Conservation (phyloP, 2,797 vertebrate species). For the Synanceia verrucosa region DNA sequence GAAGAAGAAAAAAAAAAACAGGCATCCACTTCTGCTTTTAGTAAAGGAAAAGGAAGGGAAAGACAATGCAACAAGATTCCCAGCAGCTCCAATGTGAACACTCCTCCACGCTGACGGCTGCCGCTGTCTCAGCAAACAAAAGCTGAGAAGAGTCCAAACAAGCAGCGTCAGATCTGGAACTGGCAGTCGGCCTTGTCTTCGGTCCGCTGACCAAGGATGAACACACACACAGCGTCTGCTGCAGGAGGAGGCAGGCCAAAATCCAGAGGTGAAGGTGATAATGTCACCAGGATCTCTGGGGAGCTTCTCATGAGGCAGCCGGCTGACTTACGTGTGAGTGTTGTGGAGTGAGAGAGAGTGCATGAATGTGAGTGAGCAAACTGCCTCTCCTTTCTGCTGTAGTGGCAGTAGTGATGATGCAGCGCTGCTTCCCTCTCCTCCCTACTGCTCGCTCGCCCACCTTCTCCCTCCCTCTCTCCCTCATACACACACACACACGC, state of each 20-base stretch:
- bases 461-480: not conserved
- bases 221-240: not conserved
- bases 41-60: not conserved
- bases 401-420: constrained; percentile 55
- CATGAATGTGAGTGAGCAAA: not conserved
- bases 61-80: constrained; percentile 6
- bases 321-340: constrained; percentile 5
- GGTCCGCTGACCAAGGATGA: not conserved
- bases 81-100: not conserved
- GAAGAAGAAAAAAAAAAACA: constrained; percentile 13
- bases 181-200: not conserved
- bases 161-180: not conserved
- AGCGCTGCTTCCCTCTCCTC: constrained; percentile 57
- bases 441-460: constrained; percentile 28
- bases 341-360: not conserved
- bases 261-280: constrained; percentile 38
- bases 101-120: constrained; percentile 1
- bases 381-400: constrained; percentile 57
- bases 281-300: constrained; percentile 20
- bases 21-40: constrained; percentile 3
- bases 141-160: constrained; percentile 7
- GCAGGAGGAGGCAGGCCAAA: not conserved
- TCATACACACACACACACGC: too few relatives aligned
- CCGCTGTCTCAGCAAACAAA: constrained; percentile 2
- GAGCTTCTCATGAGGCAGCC: constrained; percentile 15